These are phyloP conservation scores for Strigamia crassipes DNA, from an alignment of 2,888 invertebrate genomes.

Conservation along the genomic window DNA sequence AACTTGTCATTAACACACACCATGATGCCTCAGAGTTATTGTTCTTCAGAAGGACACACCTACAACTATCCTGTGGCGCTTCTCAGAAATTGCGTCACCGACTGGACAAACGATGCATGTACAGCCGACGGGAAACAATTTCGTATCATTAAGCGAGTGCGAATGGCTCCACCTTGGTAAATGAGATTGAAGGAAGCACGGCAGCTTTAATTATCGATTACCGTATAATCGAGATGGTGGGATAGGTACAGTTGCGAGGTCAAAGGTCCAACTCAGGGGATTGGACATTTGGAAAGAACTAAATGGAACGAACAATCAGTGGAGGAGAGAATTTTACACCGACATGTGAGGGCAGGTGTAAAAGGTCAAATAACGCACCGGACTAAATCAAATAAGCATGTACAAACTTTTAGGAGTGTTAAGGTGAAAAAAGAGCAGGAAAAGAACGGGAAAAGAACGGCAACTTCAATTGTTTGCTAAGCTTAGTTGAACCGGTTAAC, in stretches of 20 bases:
- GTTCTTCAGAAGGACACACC: conserved; percentile 23
- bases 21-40: conserved; percentile 23
- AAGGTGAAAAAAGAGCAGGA: neutral
- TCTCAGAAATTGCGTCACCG: conserved; percentile 31
- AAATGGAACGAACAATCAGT: conserved; percentile 28
- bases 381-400: neutral
- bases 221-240: conserved; percentile 6
- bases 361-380: neutral
- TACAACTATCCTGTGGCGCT: neutral
- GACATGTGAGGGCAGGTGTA: neutral
- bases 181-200: conserved; percentile 35
- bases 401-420: neutral
- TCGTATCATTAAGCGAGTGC: conserved; percentile 26
- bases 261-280: conserved; percentile 6
- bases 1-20: conserved; percentile 25
- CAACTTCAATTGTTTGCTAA: neutral
- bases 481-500: conserved; percentile 28
- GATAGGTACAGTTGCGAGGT: neutral
- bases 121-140: conserved; percentile 31
- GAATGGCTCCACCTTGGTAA: conserved; percentile 23
- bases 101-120: conserved; percentile 28
- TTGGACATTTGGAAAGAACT: conserved; percentile 10
- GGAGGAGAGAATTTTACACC: neutral
- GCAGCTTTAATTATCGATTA: conserved; percentile 37
- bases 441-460: neutral